Base-by-base conservation (phyloP, 1,140 invertebrate genomes). In the Hestina assimilis region DNA sequence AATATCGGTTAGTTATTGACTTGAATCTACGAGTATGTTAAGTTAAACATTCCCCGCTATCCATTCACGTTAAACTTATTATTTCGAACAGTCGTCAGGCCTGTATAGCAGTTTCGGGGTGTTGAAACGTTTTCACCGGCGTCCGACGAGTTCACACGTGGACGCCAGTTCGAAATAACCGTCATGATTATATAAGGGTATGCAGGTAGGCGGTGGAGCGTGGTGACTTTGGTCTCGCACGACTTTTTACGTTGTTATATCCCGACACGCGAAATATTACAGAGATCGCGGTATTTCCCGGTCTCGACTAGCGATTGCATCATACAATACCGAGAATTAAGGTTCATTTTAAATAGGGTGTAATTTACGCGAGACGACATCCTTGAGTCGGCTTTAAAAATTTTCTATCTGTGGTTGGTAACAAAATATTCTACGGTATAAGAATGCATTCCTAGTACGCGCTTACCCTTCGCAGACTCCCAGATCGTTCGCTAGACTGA, bases 81-180 rank as follows among this genome's bases (percentile, higher is more conserved):
- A 21, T 60, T 61, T 48, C 5, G 11, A 58, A 17, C 58, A 66
- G 63, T 58, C 59, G 54, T 62, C 45, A 51, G 63, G 55, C 63
- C 63, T 61, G 26, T 66, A 61, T 66, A 42, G 63, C 69, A 65
- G 56, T 57, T 63, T 59, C 46, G 52, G 59, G 59, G 43, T 48
- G 58, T 54, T 48, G 58, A 60, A 54, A 60, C 48, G 58, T 53
- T 54, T 54, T 48, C 43, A 54, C 51, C 38, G 35, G n/a, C 50
- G 42, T 33, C 59, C 46, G 47, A 28, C 33, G 24, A 24, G 12
- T 4, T 38, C 15, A 48, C 11, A 12, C 31, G 41, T 45, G 56
- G 47, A 45, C 56, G 48, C 21, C 47, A 29, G 45, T 28, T 26
- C 54, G 41, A 52, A 52, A 61, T 51, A 55, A 41, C 46, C 40